A percentile compares a stretch with the other conserved stretches of the same genome.
Evolutionary conservation across 2,797 vertebrate species (phyloP).

Genomic region (Manis pentadactyla): DNA sequence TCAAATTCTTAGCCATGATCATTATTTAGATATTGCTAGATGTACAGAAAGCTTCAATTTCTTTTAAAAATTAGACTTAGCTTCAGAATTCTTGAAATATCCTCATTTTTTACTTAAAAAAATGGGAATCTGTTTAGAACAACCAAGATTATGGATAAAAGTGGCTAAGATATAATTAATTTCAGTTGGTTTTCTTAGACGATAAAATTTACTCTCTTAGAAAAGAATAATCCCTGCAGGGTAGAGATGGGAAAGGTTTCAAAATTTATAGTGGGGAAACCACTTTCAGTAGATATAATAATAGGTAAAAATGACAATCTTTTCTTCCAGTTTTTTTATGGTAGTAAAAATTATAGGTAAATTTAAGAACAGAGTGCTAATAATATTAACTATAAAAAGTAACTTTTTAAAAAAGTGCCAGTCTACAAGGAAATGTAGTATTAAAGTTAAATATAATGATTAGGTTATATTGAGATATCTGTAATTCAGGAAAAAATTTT

Average conservation of each 20-base stretch:
- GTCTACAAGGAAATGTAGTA: background rate
- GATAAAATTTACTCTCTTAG: conserved; percentile 37
- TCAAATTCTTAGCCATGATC: background rate
- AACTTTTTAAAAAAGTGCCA: conserved; percentile 48
- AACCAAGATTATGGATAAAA: background rate
- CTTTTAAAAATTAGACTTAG: conserved; percentile 16
- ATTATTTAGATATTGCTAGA: conserved; percentile 25
- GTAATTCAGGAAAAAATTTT: conserved; percentile 48
- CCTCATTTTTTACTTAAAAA: background rate
- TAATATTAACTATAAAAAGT: conserved; percentile 29
- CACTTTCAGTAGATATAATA: background rate
- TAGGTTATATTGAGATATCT: conserved; percentile 33
- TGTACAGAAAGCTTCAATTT: conserved; percentile 8
- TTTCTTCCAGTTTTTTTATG: conserved; percentile 5
- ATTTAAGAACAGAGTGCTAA: conserved; percentile 3
- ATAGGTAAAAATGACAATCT: conserved; percentile 45
- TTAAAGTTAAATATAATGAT: conserved; percentile 26
- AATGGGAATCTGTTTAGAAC: background rate
- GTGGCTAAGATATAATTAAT: background rate
- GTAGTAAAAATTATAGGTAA: background rate
- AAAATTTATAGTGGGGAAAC: conserved; percentile 43
- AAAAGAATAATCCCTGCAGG: conserved; percentile 29
- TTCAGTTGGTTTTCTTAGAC: background rate
- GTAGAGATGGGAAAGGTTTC: background rate
- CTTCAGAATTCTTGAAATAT: conserved; percentile 55